phyloP scores from a whole-genome alignment of 2,888 invertebrate species.

The Clepsis dumicolana region DNA sequence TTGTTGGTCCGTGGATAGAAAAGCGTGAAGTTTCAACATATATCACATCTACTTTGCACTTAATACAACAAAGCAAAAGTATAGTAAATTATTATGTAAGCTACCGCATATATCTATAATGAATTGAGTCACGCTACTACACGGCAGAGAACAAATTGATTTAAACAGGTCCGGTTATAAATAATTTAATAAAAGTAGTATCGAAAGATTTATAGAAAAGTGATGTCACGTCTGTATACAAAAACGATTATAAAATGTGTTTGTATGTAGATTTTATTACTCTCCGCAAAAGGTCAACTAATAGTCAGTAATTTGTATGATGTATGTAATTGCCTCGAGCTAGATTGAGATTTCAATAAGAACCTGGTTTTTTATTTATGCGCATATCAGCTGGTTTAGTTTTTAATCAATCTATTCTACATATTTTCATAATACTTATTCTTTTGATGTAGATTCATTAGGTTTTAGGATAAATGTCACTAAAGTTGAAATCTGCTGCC shows the following conservation, averaged over 20 bases:
- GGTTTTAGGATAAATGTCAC: too few relatives aligned
- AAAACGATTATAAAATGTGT: slow-evolving; percentile 20
- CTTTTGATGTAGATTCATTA: neutral
- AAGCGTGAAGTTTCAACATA: neutral
- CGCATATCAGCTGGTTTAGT: neutral
- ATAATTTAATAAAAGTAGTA: slow-evolving; percentile 12
- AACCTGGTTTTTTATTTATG: neutral
- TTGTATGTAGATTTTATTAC: slow-evolving; percentile 35
- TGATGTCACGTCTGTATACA: slow-evolving; percentile 30
- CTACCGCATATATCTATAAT: neutral
- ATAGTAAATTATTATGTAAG: neutral
- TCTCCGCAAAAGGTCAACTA: slow-evolving; percentile 22
- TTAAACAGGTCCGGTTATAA: slow-evolving; percentile 13
- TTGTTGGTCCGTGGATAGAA: neutral
- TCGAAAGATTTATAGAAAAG: slow-evolving; percentile 22
- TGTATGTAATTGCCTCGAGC: slow-evolving; percentile 5
- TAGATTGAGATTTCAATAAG: neutral
- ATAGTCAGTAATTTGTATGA: slow-evolving; percentile 25
- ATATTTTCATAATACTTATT: too few relatives aligned
- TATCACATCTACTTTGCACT: neutral
- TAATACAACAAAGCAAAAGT: neutral
- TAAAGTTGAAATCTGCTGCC: too few relatives aligned
- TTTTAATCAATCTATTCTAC: neutral
- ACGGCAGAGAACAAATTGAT: slow-evolving; percentile 15
- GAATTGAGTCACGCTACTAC: slow-evolving; percentile 8